A percentile compares a stretch with the other conserved stretches of the same genome.
Conservation (phyloP, 1,140 invertebrate species). For the Platyura marginata region DNA sequence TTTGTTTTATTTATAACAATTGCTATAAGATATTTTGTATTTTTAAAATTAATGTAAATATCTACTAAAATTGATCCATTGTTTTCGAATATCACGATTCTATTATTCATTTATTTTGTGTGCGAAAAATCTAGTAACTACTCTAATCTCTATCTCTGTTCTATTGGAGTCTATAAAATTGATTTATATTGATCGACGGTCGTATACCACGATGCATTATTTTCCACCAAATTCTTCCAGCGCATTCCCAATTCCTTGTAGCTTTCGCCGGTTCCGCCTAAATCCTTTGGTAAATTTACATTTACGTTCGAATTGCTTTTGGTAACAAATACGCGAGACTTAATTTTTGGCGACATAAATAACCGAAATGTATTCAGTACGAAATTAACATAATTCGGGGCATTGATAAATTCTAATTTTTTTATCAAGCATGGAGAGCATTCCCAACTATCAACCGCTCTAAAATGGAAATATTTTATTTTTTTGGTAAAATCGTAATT, state of each 20-base stretch:
- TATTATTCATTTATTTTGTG: too few relatives aligned
- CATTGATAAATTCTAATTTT: constrained; percentile 49
- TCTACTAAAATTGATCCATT: too few relatives aligned
- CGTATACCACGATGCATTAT: constrained; percentile 32
- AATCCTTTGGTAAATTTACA: constrained; percentile 33
- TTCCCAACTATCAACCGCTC: constrained; percentile 42
- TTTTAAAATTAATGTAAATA: too few relatives aligned
- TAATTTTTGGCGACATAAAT: constrained; percentile 52
- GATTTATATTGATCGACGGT: constrained; percentile 35
- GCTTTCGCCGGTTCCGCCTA: constrained; percentile 33
- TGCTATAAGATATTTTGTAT: too few relatives aligned
- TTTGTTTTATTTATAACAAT: too few relatives aligned
- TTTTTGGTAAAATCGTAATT: neutral
- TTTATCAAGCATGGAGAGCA: constrained; percentile 50
- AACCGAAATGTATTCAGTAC: constrained; percentile 45
- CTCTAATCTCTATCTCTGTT: too few relatives aligned
- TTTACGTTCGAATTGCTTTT: constrained; percentile 23
- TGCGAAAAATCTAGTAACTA: too few relatives aligned
- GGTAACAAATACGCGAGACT: constrained; percentile 31
- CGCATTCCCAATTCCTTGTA: constrained; percentile 31
- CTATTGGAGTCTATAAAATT: too few relatives aligned
- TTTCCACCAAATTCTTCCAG: constrained; percentile 30
- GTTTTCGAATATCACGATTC: too few relatives aligned
- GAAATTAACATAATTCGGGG: constrained; percentile 43
- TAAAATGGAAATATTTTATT: neutral